A percentile compares a stretch with the other conserved stretches of the same genome.
These are phyloP conservation scores for Gerris buenoi DNA, from an alignment of 1,140 invertebrate genomes.

Conservation along the genomic window DNA sequence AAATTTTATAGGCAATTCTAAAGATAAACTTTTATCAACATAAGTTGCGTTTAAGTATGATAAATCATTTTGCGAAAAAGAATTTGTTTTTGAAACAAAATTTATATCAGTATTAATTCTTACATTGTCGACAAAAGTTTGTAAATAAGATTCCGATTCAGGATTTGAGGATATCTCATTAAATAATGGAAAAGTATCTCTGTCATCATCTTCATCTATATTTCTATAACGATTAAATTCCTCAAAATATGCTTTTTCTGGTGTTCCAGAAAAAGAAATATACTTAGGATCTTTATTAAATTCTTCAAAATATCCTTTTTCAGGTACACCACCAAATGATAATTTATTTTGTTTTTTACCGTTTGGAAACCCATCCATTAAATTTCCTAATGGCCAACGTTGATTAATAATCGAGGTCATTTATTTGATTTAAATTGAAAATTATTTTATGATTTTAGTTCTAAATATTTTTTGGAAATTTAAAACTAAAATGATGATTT, in stretches of 20 bases:
- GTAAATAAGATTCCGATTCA: neutral
- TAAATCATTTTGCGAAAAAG: neutral
- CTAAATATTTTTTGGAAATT: neutral
- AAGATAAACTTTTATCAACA: neutral
- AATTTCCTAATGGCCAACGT: neutral
- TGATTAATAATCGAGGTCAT: neutral
- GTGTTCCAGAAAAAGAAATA: neutral
- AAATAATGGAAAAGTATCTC: neutral
- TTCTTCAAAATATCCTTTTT: neutral
- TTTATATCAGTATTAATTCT: neutral
- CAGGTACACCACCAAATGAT: neutral
- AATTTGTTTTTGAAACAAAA: neutral
- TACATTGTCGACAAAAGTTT: neutral
- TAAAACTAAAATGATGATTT: neutral
- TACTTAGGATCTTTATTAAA: neutral
- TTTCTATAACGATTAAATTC: neutral
- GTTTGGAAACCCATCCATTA: neutral
- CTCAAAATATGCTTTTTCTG: neutral
- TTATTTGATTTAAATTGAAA: neutral
- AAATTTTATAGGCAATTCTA: neutral
- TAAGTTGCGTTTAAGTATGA: neutral
- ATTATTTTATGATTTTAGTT: neutral
- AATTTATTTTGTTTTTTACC: neutral
- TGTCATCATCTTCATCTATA: neutral
- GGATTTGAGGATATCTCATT: neutral